phyloP scores from a whole-genome alignment of 2,113 vertebrate species.

The Mohoua ochrocephala region DNA sequence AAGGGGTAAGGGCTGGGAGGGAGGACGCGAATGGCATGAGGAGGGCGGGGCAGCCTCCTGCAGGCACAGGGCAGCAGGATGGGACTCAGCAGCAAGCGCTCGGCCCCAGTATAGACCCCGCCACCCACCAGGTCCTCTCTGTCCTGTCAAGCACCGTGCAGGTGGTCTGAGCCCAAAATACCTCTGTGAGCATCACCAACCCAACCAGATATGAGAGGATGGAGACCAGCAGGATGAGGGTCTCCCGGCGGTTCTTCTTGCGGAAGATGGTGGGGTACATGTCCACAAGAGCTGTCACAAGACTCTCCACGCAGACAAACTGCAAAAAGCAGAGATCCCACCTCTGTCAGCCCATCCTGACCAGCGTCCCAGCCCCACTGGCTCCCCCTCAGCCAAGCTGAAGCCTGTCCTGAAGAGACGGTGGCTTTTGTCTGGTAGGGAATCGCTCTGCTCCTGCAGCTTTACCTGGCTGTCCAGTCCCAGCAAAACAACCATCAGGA shows the following conservation, averaged over 20 bases:
- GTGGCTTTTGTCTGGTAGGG: not conserved
- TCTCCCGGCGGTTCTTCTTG: slow-evolving; percentile 85
- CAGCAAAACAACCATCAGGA: slow-evolving; percentile 91
- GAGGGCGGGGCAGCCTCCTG: not conserved
- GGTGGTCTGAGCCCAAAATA: slow-evolving; percentile 32
- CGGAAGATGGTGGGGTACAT: slow-evolving; percentile 87
- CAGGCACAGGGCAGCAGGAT: not conserved
- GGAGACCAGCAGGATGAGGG: slow-evolving; percentile 79
- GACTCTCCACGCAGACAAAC: slow-evolving; percentile 92
- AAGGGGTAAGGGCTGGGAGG: not conserved
- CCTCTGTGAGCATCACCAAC: slow-evolving; percentile 94
- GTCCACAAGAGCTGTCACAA: slow-evolving; percentile 89
- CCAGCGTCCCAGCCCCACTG: not conserved
- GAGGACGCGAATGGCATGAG: accelerated
- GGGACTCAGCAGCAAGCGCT: not conserved
- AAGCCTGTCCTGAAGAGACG: not conserved
- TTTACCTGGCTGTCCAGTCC: slow-evolving; percentile 93
- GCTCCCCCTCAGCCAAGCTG: not conserved
- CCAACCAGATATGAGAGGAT: slow-evolving; percentile 84
- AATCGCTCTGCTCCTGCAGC: not conserved
- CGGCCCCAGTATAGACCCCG: accelerated
- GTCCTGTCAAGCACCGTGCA: not conserved
- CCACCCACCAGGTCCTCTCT: not conserved
- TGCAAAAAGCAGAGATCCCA: slow-evolving; percentile 47
- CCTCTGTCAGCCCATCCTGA: not conserved